Conservation (phyloP, 92 coral and sea anemone genomes). For the Galaxea fascicularis region DNA sequence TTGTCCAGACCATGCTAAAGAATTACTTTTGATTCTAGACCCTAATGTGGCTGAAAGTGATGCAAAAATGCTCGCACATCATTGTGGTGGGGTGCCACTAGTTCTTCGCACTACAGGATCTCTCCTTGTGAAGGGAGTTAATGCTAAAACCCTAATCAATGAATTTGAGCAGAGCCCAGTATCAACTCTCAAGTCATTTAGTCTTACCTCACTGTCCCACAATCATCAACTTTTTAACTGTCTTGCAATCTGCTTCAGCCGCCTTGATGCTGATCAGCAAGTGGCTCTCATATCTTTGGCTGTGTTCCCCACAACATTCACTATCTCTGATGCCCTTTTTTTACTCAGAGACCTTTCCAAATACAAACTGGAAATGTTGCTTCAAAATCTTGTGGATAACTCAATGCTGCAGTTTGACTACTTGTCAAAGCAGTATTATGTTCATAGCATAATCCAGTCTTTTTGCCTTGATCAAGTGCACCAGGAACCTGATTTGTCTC, state of each 20-base stretch:
- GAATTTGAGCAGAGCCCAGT: slow-evolving; percentile 94
- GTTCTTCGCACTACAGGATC: slow-evolving; percentile 94
- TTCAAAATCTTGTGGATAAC: slow-evolving; percentile 85
- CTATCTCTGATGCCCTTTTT: slow-evolving; percentile 75
- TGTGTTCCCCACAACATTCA: slow-evolving; percentile 91
- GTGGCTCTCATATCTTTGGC: slow-evolving; percentile 81
- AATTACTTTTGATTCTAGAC: slow-evolving; percentile 60
- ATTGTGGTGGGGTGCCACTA: slow-evolving; percentile 95
- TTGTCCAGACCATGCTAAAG: slow-evolving; percentile 74
- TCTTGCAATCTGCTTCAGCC: slow-evolving; percentile 83
- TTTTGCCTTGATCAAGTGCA: slow-evolving; percentile 79
- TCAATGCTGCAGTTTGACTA: slow-evolving; percentile 88
- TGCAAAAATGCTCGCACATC: slow-evolving; percentile 81
- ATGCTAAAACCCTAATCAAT: slow-evolving; percentile 80
- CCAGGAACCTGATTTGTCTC: slow-evolving; percentile 51
- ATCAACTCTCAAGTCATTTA: slow-evolving; percentile 78
- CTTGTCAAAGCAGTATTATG: slow-evolving; percentile 74
- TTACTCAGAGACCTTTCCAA: slow-evolving; percentile 82
- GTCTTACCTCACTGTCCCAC: slow-evolving; percentile 79
- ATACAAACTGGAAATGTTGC: slow-evolving; percentile 74
- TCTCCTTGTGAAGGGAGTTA: slow-evolving; percentile 83
- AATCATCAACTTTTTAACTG: slow-evolving; percentile 92
- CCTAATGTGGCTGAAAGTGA: slow-evolving; percentile 68
- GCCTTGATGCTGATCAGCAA: slow-evolving; percentile 79
- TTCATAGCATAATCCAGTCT: slow-evolving; percentile 91